Base-by-base conservation (phyloP, 2,113 vertebrate species). In the Marcusenius ussheri region DNA sequence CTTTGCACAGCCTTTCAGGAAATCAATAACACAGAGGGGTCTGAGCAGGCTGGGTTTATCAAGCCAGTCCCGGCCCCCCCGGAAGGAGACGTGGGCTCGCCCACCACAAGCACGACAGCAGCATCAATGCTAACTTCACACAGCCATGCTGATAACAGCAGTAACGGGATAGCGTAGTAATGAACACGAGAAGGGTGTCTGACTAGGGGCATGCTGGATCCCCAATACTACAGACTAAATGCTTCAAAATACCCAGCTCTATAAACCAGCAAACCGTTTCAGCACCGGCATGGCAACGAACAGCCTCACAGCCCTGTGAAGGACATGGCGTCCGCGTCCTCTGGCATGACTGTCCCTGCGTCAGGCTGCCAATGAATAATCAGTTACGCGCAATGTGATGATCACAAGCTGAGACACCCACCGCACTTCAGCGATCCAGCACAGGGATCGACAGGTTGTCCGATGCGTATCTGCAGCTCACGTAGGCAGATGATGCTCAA, bases 1-100 rank as follows among this genome's bases (percentile, higher is more conserved):
- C n/a, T 13, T 11, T 27, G 31, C 27, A 74, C 66, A 42, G 13
- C 4, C 74, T 80, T 80, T 80, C 74, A 80, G 13, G 27, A 17
- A 80, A 80, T 80, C 74, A 80, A 80, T 80, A 80, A 80, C 17
- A 80, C 74, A 42, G 74, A 80, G 35, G 74, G 74, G 62, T 66
- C 62, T 80, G 74, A 17, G 74, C n/a, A 17, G 35, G 35, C 74
- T 19, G 74, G 35, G 31, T 42, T 42, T 15, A 80, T 80, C 15
- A 39, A 39, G 35, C 70, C 13, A 39, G 31, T 11, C 62, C 27
- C 27, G 8, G 0, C 62, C 62, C 62, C 58, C 58, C 70, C 10
- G 13, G 70, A 77, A 31, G 70, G 27, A 77, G 13, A 77, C 70
- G 10, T 42, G n/a, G 24, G 62, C n/a, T 70, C 27, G 3, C 62